Evolutionary conservation across 2,888 invertebrate species (phyloP).

Genomic region (Terebella lapidaria): DNA sequence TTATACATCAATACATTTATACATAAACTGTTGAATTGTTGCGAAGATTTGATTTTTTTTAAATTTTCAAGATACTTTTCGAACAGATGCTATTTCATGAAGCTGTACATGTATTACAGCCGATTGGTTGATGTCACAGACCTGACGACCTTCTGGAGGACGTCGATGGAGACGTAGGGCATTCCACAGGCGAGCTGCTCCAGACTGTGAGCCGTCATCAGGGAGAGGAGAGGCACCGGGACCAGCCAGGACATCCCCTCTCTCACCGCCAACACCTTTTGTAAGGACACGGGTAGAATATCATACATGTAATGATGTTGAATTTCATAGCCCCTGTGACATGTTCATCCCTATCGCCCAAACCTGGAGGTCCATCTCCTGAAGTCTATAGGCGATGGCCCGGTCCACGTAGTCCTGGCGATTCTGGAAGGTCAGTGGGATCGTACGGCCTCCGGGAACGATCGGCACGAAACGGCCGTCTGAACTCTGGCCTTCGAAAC

Average conservation of each 20-base stretch:
- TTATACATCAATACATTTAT: too few species aligned
- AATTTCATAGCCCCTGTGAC: too few species aligned
- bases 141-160: constrained; percentile 63
- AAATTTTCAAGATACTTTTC: too few species aligned
- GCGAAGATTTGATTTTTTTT: too few species aligned
- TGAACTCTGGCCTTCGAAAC: constrained; percentile 63
- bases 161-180: constrained; percentile 61
- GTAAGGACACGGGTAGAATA: too few species aligned
- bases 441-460: constrained; percentile 61
- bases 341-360: neutral
- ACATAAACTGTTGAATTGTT: too few species aligned
- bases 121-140: too few species aligned
- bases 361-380: constrained; percentile 64
- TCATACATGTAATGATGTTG: too few species aligned
- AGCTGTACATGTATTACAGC: too few species aligned
- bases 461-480: constrained; percentile 61
- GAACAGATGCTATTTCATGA: too few species aligned
- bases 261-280: constrained; percentile 58
- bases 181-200: constrained; percentile 65
- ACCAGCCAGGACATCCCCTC: constrained; percentile 65
- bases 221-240: constrained; percentile 62
- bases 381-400: constrained; percentile 60
- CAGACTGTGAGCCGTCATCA: constrained; percentile 61
- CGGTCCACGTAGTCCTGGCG: constrained; percentile 62
- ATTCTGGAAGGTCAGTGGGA: constrained; percentile 61